Percentiles rank a stretch among this genome's conserved stretches.
These are phyloP conservation scores for Megaceryle alcyon DNA, from an alignment of 2,797 vertebrate species.

Conservation along the genomic window DNA sequence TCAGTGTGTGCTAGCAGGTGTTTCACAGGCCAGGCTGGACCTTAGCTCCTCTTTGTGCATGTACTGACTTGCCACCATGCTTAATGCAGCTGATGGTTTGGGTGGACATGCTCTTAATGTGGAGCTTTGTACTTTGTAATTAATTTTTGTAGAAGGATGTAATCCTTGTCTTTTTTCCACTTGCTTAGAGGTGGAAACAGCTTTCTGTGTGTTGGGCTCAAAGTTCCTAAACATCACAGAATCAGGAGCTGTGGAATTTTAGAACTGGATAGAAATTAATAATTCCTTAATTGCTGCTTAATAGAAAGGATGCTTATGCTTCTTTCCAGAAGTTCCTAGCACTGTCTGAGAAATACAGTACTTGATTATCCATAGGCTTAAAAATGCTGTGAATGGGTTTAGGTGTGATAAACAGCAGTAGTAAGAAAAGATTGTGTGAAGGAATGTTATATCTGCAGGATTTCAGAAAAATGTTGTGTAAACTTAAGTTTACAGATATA, in stretches of 20 bases:
- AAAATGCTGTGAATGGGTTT: not conserved
- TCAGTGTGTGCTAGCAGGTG: rapidly evolving
- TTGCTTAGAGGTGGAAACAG: rapidly evolving
- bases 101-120: not conserved
- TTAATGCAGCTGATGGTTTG: not conserved
- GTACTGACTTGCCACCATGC: rapidly evolving
- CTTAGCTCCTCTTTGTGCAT: not conserved
- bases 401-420: not conserved
- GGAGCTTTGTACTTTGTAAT: not conserved
- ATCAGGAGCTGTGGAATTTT: not conserved
- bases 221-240: not conserved
- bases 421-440: not conserved
- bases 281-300: not conserved
- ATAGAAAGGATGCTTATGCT: not conserved
- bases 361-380: not conserved
- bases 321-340: not conserved
- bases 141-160: not conserved
- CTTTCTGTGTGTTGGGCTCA: not conserved
- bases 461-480: not conserved
- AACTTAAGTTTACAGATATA: not conserved
- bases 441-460: not conserved
- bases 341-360: not conserved
- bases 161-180: rapidly evolving
- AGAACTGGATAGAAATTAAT: not conserved
- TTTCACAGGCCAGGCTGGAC: not conserved